Percentiles rank a stretch among this genome's conserved stretches.
These are phyloP conservation scores for Phyllopteryx taeniolatus DNA, from an alignment of 2,113 vertebrate genomes.

Conservation along the genomic window DNA sequence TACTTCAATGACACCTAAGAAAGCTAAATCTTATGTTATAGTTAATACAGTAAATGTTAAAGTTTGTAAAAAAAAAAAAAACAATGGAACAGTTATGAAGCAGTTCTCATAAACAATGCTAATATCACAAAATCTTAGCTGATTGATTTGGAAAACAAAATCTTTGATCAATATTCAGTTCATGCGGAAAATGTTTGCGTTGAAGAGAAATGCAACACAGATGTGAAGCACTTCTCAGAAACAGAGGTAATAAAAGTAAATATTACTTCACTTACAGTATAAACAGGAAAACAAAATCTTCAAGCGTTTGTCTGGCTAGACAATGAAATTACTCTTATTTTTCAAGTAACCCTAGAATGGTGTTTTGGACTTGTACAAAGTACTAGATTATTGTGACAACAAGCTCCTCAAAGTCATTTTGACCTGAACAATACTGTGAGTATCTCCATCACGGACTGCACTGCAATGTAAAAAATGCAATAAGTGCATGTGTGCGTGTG, in stretches of 20 bases:
- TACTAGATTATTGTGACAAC: background rate
- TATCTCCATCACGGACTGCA: background rate
- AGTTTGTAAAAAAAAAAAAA: too few relatives aligned
- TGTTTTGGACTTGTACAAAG: background rate
- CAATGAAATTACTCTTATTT: background rate
- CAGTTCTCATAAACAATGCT: background rate
- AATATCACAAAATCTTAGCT: background rate
- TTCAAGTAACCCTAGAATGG: background rate
- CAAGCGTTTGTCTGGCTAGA: background rate
- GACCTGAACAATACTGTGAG: background rate
- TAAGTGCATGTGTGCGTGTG: background rate
- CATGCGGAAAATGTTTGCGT: background rate
- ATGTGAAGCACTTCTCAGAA: background rate
- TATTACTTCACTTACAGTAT: background rate
- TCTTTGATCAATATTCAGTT: background rate
- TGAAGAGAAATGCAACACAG: background rate
- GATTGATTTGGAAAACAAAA: background rate
- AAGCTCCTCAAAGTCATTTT: background rate
- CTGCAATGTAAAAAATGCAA: constrained; percentile 4
- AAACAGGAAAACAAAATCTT: too few relatives aligned
- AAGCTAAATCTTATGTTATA: background rate
- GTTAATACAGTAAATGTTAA: too few relatives aligned
- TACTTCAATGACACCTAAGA: background rate
- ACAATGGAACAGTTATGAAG: too few relatives aligned
- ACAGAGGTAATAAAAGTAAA: background rate